Conservation (phyloP, 2,888 invertebrate genomes). For the Papilio protenor region DNA sequence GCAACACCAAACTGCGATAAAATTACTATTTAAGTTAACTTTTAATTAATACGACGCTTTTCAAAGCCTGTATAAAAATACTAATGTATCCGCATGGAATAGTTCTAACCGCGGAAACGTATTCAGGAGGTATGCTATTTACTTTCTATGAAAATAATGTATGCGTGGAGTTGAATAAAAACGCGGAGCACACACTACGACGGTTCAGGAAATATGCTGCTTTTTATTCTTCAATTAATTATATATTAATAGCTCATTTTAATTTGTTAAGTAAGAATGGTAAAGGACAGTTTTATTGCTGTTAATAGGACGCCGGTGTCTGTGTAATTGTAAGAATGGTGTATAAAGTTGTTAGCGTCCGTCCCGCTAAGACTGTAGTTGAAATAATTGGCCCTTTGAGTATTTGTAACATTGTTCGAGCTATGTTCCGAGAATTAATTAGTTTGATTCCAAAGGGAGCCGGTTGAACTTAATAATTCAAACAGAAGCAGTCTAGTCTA, state of each 20-base stretch:
- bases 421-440: slow-evolving; percentile 64
- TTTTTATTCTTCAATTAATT: slow-evolving; percentile 10
- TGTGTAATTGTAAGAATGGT: slow-evolving; percentile 26
- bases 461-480: slow-evolving; percentile 49
- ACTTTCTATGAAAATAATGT: slow-evolving; percentile 43
- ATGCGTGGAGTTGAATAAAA: slow-evolving; percentile 39
- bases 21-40: slow-evolving; percentile 26
- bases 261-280: slow-evolving; percentile 4
- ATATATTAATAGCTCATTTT: neutral
- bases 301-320: slow-evolving; percentile 26
- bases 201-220: slow-evolving; percentile 8
- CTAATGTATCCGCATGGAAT: slow-evolving; percentile 51
- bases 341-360: slow-evolving; percentile 31
- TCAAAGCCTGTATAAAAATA: slow-evolving; percentile 64
- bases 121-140: slow-evolving; percentile 47
- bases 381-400: slow-evolving; percentile 64
- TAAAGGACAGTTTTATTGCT: slow-evolving; percentile 15
- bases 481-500: slow-evolving; percentile 53
- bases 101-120: slow-evolving; percentile 49
- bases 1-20: neutral
- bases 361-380: slow-evolving; percentile 45
- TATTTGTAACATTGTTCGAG: slow-evolving; percentile 59
- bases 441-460: slow-evolving; percentile 53
- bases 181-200: slow-evolving; percentile 19
- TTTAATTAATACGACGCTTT: slow-evolving; percentile 67